These are phyloP conservation scores for Prunella fulvescens DNA, from an alignment of 2,113 vertebrate genomes.

Conservation along the genomic window DNA sequence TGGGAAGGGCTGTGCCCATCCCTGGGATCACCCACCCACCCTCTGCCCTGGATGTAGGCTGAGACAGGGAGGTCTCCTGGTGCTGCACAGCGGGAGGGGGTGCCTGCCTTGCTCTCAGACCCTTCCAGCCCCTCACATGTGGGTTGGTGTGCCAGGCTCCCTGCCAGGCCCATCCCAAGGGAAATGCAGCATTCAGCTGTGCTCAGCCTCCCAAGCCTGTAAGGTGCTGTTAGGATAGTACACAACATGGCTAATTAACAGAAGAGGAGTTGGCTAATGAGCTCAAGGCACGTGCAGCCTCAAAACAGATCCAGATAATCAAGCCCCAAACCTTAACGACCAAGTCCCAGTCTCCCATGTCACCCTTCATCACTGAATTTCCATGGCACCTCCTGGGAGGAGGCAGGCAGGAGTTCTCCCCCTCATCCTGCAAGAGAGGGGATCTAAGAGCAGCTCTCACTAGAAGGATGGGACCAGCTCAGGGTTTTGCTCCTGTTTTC, in stretches of 20 bases:
- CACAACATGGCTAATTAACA: not conserved
- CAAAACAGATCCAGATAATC: not conserved
- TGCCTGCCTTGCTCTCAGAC: rapidly evolving
- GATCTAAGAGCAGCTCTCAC: not conserved
- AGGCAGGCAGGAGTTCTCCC: not conserved
- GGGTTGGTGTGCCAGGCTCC: not conserved
- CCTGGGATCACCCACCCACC: not conserved
- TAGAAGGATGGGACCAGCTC: not conserved
- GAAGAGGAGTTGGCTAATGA: not conserved
- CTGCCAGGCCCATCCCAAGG: not conserved
- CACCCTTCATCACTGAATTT: not conserved
- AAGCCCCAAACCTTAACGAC: not conserved
- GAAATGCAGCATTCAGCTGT: not conserved
- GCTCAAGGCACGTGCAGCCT: not conserved
- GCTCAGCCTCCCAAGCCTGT: not conserved
- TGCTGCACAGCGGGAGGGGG: not conserved
- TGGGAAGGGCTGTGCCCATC: not conserved
- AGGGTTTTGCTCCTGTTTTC: not conserved
- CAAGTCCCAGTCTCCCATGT: not conserved
- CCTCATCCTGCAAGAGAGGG: not conserved
- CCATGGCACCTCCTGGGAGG: not conserved
- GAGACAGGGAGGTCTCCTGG: not conserved
- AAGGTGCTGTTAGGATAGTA: not conserved
- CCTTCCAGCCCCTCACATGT: rapidly evolving
- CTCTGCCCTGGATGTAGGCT: not conserved